Base-by-base conservation (phyloP, 2,113 vertebrate genomes). In the Coturnix japonica region DNA sequence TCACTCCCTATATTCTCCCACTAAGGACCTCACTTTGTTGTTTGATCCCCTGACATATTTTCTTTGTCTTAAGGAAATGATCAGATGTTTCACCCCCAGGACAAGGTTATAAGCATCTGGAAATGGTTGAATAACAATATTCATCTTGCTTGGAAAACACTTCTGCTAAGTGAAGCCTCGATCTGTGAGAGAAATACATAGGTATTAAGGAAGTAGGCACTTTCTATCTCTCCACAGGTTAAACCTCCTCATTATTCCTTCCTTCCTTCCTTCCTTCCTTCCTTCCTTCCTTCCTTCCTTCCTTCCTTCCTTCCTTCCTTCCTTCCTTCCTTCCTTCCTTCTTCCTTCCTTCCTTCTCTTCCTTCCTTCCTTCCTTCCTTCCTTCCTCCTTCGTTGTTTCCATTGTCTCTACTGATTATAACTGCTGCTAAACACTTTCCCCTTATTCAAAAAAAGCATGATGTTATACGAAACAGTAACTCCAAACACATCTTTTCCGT, bases 11-110 rank as follows among this genome's bases (percentile, higher is more conserved):
- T 39, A 35, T 22, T 22, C 64, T 85, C 16, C 35, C 33, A 54
- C 64, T 54, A 73, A 63, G 67, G 69, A 85, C 28, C 17, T 87
- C 7, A 0, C n/a, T 69, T 39, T 63, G 20, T 8, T 85, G 54
- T 79, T 87, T 85, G 56, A 91, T 85, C 64, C 63, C 63, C 41
- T 80, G 60, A 3, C 56, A 94, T 72, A 74, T 87, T 89, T 90
- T 88, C 26, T 75, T 59, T 35, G 26, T 56, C 67, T 23, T 81
- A 65, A 80, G 37, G 39, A 91, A 93, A 70, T 0, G 23, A 80
- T 39, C 17, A 16, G 23, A 41, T 78, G 23, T 72, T 95, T 91
- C 60, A 64, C 9, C 20, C 22, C 15, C 43, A 57, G 54, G 73
- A 46, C 18, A 67, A 67, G 85, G 54, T 63, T 82, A 63, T 10